Conservation (phyloP, 2,888 invertebrate species). For the Temnothorax unifasciatus region DNA sequence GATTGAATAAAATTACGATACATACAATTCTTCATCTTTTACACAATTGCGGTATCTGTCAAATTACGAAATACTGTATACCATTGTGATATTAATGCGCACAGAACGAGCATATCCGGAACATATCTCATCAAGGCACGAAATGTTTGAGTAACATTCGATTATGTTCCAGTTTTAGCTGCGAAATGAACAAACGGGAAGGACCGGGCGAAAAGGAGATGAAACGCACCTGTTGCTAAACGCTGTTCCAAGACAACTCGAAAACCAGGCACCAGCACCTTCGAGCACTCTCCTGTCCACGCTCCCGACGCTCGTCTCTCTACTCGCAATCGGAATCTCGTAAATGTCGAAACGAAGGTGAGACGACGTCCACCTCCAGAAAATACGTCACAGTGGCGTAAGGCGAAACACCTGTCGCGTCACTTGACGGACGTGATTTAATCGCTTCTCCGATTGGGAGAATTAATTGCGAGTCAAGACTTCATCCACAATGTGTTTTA, state of each 20-base stretch:
- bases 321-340: constrained; percentile 39
- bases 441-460: constrained; percentile 26
- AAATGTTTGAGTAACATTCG: constrained; percentile 18
- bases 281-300: constrained; percentile 36
- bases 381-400: constrained; percentile 4
- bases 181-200: constrained; percentile 32
- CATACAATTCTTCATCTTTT: not conserved
- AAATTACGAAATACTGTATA: not conserved
- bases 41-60: not conserved
- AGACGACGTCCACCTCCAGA: constrained; percentile 25
- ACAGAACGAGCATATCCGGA: not conserved
- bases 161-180: constrained; percentile 39
- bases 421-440: constrained; percentile 32
- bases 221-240: constrained; percentile 59
- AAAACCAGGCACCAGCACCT: constrained; percentile 36
- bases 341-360: constrained; percentile 36
- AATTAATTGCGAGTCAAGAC: constrained; percentile 36
- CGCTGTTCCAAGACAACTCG: constrained; percentile 39
- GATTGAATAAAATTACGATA: not conserved
- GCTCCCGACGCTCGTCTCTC: constrained; percentile 13
- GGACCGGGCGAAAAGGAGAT: constrained; percentile 37
- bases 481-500: not conserved
- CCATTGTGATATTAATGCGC: not conserved
- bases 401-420: constrained; percentile 23
- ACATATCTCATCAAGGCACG: not conserved